Evolutionary conservation across 2,113 vertebrate genomes (phyloP), one percentile per base, ranked within the genome.

Genomic region (Eclectus roratus): DNA sequence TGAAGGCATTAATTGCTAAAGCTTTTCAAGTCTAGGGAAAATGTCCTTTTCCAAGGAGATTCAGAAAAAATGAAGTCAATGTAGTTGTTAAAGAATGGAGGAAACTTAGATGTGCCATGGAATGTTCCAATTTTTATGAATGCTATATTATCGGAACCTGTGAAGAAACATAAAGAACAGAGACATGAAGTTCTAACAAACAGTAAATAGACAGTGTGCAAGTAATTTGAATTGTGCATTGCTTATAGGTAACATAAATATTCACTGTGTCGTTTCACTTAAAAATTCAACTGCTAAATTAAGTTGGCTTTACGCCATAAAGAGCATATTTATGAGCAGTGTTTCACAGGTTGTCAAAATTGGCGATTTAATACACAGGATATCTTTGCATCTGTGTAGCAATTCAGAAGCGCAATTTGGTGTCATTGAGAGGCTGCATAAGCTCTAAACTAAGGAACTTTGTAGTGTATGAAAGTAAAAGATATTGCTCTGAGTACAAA

Each of bases 381-480:
- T 24, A 41, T 68, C 60, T 64, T 83, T 85, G 71, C n/a, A 80
- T 50, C 72, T 90, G 25, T 60, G 49, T 73, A 69, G 43, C 35
- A 31, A 50, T 88, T 74, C 60, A 78, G 76, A 80, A 43, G 29
- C 70, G 80, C 61, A 71, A 68, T 90, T 82, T 68, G 16, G 49
- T 91, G 66, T 77, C 17, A 18, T 4, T 56, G 71, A 85, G 56
- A 63, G 37, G 44, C 46, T 44, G 33, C 21, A 18, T 87, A 93
- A 92, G 19, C 65, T 87, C 50, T 80, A 70, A 93, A 80, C 28
- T 60, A 91, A 89, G 80, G 39, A 93, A 95, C 61, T 95, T 92
- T 27, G 46, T 73, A 82, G 29, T 20, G 24, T 66, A 53, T 37
- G 65, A 83, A 89, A 83, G 28, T 79, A 77, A 74, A 70, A 72